Percentiles rank a stretch among this genome's conserved stretches.
phyloP scores from a whole-genome alignment of 1,140 invertebrate genomes.

The Belonocnema kinseyi region DNA sequence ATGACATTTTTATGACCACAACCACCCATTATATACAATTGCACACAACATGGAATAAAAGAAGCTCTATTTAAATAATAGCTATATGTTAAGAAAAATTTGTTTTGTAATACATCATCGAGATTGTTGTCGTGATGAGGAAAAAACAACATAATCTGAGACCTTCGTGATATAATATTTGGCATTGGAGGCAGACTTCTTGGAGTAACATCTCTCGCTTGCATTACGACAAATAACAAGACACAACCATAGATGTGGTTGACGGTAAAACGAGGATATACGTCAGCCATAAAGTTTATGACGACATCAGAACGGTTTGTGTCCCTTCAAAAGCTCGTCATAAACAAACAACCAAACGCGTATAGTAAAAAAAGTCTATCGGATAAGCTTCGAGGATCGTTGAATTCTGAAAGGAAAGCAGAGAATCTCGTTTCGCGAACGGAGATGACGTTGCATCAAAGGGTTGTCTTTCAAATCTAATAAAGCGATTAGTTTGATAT shows the following conservation, averaged over 20 bases:
- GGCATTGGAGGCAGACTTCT: too few relatives aligned
- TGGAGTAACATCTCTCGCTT: neutral
- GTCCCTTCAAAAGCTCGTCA: slow-evolving; percentile 12
- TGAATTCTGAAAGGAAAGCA: neutral
- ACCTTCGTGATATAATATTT: too few relatives aligned
- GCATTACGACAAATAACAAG: neutral
- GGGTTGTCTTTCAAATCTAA: too few relatives aligned
- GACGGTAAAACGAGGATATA: slow-evolving; percentile 9
- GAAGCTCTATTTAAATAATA: too few relatives aligned
- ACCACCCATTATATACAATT: too few relatives aligned
- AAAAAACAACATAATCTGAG: too few relatives aligned
- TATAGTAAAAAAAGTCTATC: slow-evolving; percentile 9
- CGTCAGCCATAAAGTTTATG: slow-evolving; percentile 14
- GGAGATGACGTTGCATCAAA: neutral
- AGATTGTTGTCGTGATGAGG: too few relatives aligned
- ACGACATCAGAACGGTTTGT: slow-evolving; percentile 21
- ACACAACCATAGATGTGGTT: slow-evolving; percentile 6
- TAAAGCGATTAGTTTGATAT: too few relatives aligned
- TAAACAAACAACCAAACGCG: slow-evolving; percentile 26
- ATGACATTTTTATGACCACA: too few relatives aligned
- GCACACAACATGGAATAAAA: too few relatives aligned
- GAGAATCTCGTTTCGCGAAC: neutral
- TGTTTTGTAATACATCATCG: too few relatives aligned
- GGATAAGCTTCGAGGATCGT: slow-evolving; percentile 12
- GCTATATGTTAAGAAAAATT: too few relatives aligned